Evolutionary conservation across 2,797 vertebrate genomes (phyloP), one percentile per base, ranked within the genome.

Genomic region (Xenopus petersii): DNA sequence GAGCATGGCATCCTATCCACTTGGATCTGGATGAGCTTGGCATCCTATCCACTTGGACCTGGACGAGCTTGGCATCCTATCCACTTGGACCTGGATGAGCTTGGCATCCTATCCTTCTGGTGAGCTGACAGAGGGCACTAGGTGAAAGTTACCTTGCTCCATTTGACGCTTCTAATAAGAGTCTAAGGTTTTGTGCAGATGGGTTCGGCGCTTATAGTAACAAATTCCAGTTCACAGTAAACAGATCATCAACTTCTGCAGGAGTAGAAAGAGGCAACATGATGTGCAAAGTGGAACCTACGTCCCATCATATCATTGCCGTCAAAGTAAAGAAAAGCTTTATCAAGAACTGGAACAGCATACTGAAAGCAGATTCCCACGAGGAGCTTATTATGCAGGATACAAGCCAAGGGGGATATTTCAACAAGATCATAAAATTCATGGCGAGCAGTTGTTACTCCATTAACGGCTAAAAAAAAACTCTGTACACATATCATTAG

Each of bases 401-500:
- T 86, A 85, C 86, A 86, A 85, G 87, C 88, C 87, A 86, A 81
- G 21, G 82, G 26, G 83, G 84, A 86, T 83, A 85, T 80, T 80
- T 78, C 77, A 21, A 77, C 75, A 71, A 56, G 55, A 70, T 64
- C 65, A 58, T 61, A 68, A 79, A 69, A 74, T 65, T 26, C 86
- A 86, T 84, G 86, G 82, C 86, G 86, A 88, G 85, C 86, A 81
- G 87, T 21, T 83, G 82, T 80, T 77, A 42, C 49, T 83, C 82
- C 81, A 86, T 75, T 72, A 88, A 81, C 85, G 84, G 82, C 73
- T 88, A 81, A 76, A 30, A 30, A 30, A 30, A 79, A 79, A 85
- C 76, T 88, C 88, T 90, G 81, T 91, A 91, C 87, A 90, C 61
- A 60, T 79, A 66, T 79, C 81, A 75, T 84, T 84, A 84, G 79